Percentiles rank a stretch among this genome's conserved stretches.
These are phyloP conservation scores for Torymus aiolomorphi DNA, from an alignment of 2,888 invertebrate genomes.

Conservation along the genomic window DNA sequence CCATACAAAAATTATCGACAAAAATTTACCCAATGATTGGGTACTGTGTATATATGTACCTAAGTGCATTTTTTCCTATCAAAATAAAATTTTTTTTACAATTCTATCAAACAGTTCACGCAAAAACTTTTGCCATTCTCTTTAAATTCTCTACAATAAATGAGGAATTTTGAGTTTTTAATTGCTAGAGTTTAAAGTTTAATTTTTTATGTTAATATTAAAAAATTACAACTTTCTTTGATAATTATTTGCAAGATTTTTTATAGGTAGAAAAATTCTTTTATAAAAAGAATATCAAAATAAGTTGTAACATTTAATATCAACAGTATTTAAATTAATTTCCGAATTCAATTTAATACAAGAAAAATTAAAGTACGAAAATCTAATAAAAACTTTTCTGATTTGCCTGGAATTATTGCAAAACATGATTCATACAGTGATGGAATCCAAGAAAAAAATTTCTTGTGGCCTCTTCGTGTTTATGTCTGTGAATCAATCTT, in stretches of 20 bases:
- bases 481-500: slow-evolving; percentile 15
- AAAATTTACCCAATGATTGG: slow-evolving; percentile 38
- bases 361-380: background rate
- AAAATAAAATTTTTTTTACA: slow-evolving; percentile 54
- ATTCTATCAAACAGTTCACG: slow-evolving; percentile 40
- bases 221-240: slow-evolving; percentile 16
- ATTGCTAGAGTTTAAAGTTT: too few species aligned
- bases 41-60: slow-evolving; percentile 39
- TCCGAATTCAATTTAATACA: background rate
- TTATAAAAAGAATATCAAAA: slow-evolving; percentile 40
- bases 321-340: slow-evolving; percentile 1
- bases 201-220: slow-evolving; percentile 13
- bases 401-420: slow-evolving; percentile 22
- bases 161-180: too few species aligned
- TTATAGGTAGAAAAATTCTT: slow-evolving; percentile 29
- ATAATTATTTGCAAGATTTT: slow-evolving; percentile 21
- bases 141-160: slow-evolving; percentile 21
- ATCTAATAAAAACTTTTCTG: too few species aligned
- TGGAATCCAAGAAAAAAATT: slow-evolving; percentile 37
- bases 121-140: slow-evolving; percentile 19
- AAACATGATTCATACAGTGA: slow-evolving; percentile 5
- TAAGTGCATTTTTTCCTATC: slow-evolving; percentile 49
- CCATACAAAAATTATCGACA: slow-evolving; percentile 54
- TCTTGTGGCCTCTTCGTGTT: background rate
- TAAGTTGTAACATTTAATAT: slow-evolving; percentile 34